Evolutionary conservation across 2,888 invertebrate species (phyloP), one percentile per base, ranked within the genome.

Genomic region (Philhelius pedissequus): DNA sequence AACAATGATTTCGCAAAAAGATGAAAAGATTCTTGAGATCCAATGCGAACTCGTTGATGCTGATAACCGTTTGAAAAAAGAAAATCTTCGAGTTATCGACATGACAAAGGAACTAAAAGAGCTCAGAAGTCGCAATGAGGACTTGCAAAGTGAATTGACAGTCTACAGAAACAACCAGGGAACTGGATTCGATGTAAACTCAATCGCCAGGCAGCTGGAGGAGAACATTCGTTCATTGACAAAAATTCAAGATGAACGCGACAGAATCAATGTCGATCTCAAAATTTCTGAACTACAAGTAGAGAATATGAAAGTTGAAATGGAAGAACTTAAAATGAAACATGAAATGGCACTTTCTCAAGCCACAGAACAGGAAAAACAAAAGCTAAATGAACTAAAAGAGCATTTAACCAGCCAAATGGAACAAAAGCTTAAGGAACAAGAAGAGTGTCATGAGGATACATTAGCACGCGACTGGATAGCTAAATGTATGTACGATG

Each of bases 401-500:
- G 32, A 81, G 3, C 88, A 90, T 50, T 71, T 89, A 1, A 60
- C 88, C 3, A 50, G 79, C 3, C 73, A 88, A 22, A 77, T 90
- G 48, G 86, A 89, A 38, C 86, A 88, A 43, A 81, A 86, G 40
- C 83, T 89, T 0, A 76, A 77, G 18, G 87, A 87, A 68, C 88
- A 89, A 60, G 87, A 90, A 73, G 88, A 90, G 4, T 86, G 88
- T 27, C 89, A 93, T 56, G 91, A 93, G 88, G 92, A 92, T 54
- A 91, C 92, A 0, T 92, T 93, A 79, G 93, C 93, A 73, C 92
- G 92, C 20, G 93, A 93, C 38, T 92, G 93, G 87, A 89, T 94
- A 13, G 93, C 94, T n/a, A 93, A 93, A 88, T 89, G 92, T 13
- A 93, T 93, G 62, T 92, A 93, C 50, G 93, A 94, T 48, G 92